These are phyloP conservation scores for Electrona antarctica DNA, from an alignment of 2,113 vertebrate genomes.

Conservation along the genomic window DNA sequence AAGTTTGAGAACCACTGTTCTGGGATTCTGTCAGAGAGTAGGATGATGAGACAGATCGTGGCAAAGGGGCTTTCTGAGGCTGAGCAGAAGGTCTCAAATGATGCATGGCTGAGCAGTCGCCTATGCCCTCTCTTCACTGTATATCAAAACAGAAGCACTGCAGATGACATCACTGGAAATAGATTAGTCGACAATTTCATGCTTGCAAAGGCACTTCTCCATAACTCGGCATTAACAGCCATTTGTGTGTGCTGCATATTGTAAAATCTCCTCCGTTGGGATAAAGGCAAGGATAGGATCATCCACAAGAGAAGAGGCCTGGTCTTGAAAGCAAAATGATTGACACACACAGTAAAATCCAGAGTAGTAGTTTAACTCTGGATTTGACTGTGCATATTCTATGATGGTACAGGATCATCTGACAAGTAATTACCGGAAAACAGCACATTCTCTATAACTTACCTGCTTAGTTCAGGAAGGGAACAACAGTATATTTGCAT, in stretches of 20 bases:
- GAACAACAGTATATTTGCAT: slow-evolving; percentile 52
- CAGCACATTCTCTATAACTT: slow-evolving; percentile 35
- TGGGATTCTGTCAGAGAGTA: no score
- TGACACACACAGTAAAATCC: slow-evolving; percentile 14
- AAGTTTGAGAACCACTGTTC: no score
- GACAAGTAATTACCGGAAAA: slow-evolving; percentile 53
- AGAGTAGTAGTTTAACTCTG: no score
- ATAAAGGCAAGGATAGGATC: slow-evolving; percentile 45
- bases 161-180: slow-evolving; percentile 10
- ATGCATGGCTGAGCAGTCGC: slow-evolving; percentile 37
- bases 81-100: slow-evolving; percentile 12
- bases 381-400: slow-evolving; percentile 3
- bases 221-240: slow-evolving; percentile 21
- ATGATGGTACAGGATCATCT: slow-evolving; percentile 40
- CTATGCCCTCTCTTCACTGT: slow-evolving; percentile 10
- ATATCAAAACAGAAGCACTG: slow-evolving; percentile 25
- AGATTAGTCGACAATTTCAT: slow-evolving; percentile 25
- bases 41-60: no score
- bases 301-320: slow-evolving; percentile 27
- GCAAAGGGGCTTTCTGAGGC: slow-evolving; percentile 14
- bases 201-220: neutral
- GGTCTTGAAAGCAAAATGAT: slow-evolving; percentile 24
- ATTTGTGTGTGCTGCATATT: slow-evolving; percentile 2
- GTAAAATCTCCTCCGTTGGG: slow-evolving; percentile 33
- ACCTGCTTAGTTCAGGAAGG: slow-evolving; percentile 31